A percentile compares a stretch with the other conserved stretches of the same genome.
Evolutionary conservation across 2,113 vertebrate species (phyloP).

Genomic region (Erinaceus europaeus): DNA sequence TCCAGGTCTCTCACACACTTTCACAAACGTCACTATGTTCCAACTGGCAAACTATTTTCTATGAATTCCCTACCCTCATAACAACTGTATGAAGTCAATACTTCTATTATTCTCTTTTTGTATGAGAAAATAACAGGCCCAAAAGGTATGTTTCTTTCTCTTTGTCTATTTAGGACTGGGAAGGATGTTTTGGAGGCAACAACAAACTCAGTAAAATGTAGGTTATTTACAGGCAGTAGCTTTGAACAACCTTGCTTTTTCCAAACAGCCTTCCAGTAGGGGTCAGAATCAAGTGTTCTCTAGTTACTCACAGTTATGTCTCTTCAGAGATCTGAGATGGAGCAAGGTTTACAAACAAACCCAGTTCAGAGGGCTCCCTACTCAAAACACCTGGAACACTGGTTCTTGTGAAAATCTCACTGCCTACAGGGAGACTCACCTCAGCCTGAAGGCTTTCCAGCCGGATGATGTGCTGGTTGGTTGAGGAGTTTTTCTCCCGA

Average conservation of each 20-base stretch:
- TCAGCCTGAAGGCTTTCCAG: slow-evolving; percentile 95
- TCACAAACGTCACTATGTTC: neutral
- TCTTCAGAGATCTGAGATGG: neutral
- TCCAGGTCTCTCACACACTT: neutral
- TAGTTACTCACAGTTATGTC: neutral
- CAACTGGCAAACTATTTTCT: neutral
- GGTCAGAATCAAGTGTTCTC: neutral
- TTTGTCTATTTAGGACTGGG: neutral
- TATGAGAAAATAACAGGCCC: neutral
- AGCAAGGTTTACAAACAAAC: slow-evolving; percentile 21
- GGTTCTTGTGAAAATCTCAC: too few relatives aligned
- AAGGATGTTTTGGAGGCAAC: neutral
- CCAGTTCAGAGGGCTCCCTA: slow-evolving; percentile 5
- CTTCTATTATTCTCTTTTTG: neutral
- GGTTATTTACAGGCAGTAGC: neutral
- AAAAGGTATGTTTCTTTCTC: neutral
- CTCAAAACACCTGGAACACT: too few relatives aligned
- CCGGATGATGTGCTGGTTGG: slow-evolving; percentile 94
- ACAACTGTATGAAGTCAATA: neutral
- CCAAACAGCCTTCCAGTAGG: neutral
- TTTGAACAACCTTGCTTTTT: slow-evolving; percentile 5
- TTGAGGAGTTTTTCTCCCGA: slow-evolving; percentile 94
- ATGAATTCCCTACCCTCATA: neutral
- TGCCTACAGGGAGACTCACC: slow-evolving; percentile 82
- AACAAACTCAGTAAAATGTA: neutral